Evolutionary conservation across 2,888 invertebrate genomes (phyloP), one percentile per base, ranked within the genome.

Genomic region (Drosophila neutralis): DNA sequence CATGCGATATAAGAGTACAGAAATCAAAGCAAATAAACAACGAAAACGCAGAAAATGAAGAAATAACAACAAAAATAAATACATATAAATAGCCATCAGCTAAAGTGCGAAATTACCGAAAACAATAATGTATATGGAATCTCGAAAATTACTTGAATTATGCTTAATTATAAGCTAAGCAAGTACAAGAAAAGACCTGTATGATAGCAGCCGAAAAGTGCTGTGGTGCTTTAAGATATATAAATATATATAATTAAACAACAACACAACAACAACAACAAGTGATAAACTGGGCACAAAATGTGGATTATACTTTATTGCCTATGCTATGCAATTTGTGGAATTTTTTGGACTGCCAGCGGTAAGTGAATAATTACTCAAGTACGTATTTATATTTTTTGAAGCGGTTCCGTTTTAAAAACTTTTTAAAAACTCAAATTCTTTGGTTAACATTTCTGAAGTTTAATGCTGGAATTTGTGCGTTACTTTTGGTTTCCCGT

Each of bases 291-390:
- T 2, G 24, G 31, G 21, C 56, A 52, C 73, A 84, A 83, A 71
- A 89, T 90, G 85, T 87, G 85, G 90, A 81, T 76, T 57, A 60
- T 72, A 62, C 48, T 68, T 51, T 66, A 73, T 63, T 67, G 74
- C 67, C 58, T 87, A 57, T 76, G 33, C 59, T 70, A 53, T 45
- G 57, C 71, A 29, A 60, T 90, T 24, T 61, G 53, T 48, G 77
- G 69, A 38, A 58, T 89, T 40, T 59, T 49, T 67, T 83, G 61
- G 59, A 53, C 73, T 13, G 52, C 58, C 31, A 69, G 52, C n/a
- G 85, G 85, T 85, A 72, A 88, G 89, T 73, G 7, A 8, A 51
- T 15, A 36, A 49, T 6, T 38, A 18, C 7, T 18, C 2, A 51
- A 15, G 8, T 11, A n/a, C 10, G 4, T 0, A 18, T 27, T 53